Evolutionary conservation across 2,888 invertebrate species (phyloP).

Genomic region (Catocala nupta): DNA sequence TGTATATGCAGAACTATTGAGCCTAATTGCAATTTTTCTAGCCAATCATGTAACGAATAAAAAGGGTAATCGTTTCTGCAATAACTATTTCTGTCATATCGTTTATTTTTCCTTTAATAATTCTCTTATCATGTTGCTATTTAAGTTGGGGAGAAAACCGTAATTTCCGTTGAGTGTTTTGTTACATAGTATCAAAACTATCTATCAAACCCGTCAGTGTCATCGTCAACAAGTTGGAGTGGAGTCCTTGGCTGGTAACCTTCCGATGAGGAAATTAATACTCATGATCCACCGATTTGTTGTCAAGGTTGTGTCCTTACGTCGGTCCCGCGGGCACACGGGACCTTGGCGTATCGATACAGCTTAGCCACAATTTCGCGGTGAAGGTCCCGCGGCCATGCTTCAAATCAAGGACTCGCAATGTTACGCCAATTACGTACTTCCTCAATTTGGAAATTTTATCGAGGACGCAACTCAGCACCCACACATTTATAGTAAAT

Average conservation of each 20-base stretch:
- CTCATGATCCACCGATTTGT: conserved; percentile 55
- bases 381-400: conserved; percentile 30
- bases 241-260: conserved; percentile 55
- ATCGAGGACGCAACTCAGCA: not conserved
- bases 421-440: not conserved
- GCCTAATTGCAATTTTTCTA: conserved; percentile 15
- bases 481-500: not conserved
- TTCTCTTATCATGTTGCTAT: conserved; percentile 10
- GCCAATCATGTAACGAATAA: too few species aligned
- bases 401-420: conserved; percentile 35
- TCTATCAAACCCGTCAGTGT: conserved; percentile 54
- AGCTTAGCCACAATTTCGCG: conserved; percentile 31
- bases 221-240: conserved; percentile 51
- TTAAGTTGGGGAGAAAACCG: conserved; percentile 23
- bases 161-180: conserved; percentile 29
- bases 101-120: conserved; percentile 7
- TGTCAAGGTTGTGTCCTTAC: conserved; percentile 66
- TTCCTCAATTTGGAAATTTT: conserved; percentile 1
- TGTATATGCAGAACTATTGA: conserved; percentile 32
- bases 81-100: not conserved
- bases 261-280: conserved; percentile 58
- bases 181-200: conserved; percentile 41
- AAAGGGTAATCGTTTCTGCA: not conserved
- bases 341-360: conserved; percentile 51
- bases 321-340: conserved; percentile 46